phyloP scores from a whole-genome alignment of 2,113 vertebrate genomes.

The Callionymus lyra region DNA sequence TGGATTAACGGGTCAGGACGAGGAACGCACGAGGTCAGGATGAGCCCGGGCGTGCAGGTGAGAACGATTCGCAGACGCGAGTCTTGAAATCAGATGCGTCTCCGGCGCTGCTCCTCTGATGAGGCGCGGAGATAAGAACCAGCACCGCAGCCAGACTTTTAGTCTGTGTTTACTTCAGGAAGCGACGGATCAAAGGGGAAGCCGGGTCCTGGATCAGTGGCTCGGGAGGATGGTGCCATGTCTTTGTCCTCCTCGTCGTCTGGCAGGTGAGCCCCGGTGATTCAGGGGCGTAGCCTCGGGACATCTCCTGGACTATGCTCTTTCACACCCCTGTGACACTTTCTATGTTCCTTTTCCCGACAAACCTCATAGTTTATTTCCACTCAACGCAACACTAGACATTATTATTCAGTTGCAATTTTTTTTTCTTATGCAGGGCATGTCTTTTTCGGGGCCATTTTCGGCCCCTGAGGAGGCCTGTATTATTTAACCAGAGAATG shows the following conservation, averaged over 20 bases:
- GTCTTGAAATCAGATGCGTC: conserved; percentile 26
- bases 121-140: conserved; percentile 70
- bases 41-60: conserved; percentile 6
- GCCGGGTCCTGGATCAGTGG: conserved; percentile 38
- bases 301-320: conserved; percentile 1
- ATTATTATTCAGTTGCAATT: too few relatives aligned
- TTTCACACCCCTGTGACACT: conserved; percentile 6
- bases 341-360: neutral
- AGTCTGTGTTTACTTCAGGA: conserved; percentile 83
- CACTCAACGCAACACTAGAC: too few relatives aligned
- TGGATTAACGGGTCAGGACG: conserved; percentile 56
- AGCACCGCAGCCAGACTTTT: conserved; percentile 80
- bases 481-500: too few relatives aligned
- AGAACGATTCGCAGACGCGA: neutral
- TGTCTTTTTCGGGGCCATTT: too few relatives aligned
- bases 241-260: conserved; percentile 29
- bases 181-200: conserved; percentile 74
- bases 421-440: too few relatives aligned
- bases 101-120: conserved; percentile 26
- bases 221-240: conserved; percentile 38
- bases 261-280: conserved; percentile 7
- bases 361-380: too few relatives aligned
- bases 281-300: conserved; percentile 10
- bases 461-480: too few relatives aligned
- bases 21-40: conserved; percentile 41